These are phyloP conservation scores for Echinometra lucunter DNA, from an alignment of 53 echinoderm and acorn worm genomes.

Conservation along the genomic window DNA sequence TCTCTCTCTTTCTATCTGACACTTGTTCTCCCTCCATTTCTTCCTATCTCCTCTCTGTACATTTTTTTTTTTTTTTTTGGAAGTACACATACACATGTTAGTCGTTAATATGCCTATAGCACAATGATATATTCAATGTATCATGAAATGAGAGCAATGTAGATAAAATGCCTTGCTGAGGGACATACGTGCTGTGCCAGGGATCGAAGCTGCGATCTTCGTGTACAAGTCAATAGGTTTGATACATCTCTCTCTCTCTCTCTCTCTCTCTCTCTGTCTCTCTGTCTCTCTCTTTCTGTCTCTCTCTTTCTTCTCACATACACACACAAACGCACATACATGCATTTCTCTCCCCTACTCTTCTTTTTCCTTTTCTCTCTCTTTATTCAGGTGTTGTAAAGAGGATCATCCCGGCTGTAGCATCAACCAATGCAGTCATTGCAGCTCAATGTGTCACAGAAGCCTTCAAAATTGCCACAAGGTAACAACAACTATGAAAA, in stretches of 20 bases:
- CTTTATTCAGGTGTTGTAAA: constrained; percentile 88
- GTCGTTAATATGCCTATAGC: too few species aligned
- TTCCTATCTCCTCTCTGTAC: background rate
- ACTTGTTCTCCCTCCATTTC: background rate
- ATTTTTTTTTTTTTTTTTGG: background rate
- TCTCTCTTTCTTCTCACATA: background rate
- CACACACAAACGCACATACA: too few species aligned
- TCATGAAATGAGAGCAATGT: too few species aligned
- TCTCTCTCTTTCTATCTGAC: too few species aligned
- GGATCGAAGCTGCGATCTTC: too few species aligned
- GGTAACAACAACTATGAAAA: constrained; percentile 64
- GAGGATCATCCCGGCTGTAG: constrained; percentile 98
- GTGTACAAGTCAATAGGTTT: too few species aligned
- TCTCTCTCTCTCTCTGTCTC: background rate
- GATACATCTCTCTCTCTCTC: too few species aligned
- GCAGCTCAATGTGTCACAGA: constrained; percentile 98
- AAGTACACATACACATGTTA: too few species aligned
- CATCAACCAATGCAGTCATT: constrained; percentile 97
- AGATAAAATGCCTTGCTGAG: too few species aligned
- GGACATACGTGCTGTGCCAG: too few species aligned
- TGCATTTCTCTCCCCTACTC: background rate
- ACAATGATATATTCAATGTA: too few species aligned
- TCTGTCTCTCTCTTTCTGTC: background rate
- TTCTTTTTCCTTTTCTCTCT: background rate
- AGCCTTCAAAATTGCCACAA: constrained; percentile 97